Base-by-base conservation (phyloP, 2,888 invertebrate genomes). In the Drosophila percnosoma region DNA sequence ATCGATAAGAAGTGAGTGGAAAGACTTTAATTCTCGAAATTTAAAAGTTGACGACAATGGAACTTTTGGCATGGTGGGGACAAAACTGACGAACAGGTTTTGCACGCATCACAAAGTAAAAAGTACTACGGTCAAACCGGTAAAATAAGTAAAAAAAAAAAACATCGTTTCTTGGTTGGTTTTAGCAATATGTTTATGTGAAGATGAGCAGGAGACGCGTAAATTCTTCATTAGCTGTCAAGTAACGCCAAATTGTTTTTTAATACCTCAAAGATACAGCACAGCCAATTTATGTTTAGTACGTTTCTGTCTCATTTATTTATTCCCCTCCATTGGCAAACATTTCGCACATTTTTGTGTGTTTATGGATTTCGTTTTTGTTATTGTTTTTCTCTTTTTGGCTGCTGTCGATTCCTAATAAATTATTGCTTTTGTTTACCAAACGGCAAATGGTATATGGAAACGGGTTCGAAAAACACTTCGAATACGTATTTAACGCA, bases 1-100 rank as follows among this genome's bases (percentile, higher is more conserved):
- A 89, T 93, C 71, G 92, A 93, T 67, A 91, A 93, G 65, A 93
- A 92, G 93, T 93, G 73, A 92, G 93, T 91, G 63, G 38, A n/a
- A 8, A 8, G 13, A 48, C 53, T 21, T 52, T 21, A 18, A 58
- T 13, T 2, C 5, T 29, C 5, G 5, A 59, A 29, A 29, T 29
- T 18, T 0, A 42, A 52, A 24, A 42, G 10, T 10, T 18, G 31
- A 40, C 38, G 36, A 57, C 61, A 62, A 65, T 75, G 54, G 29
- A 65, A 51, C 57, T 53, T 63, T 55, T 75, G 75, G 27, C 74
- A 54, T 51, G 34, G 49, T 34, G 53, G 33, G 33, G n/a, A 33
- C 34, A 24, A 21, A 27, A 49, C 36, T 34, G 64, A 8, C 49
- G 38, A 78, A 78, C 78, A 61, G 78, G 78, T 78, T 78, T 78